phyloP scores from a whole-genome alignment of 2,888 invertebrate genomes.

The Coleophora deauratella region DNA sequence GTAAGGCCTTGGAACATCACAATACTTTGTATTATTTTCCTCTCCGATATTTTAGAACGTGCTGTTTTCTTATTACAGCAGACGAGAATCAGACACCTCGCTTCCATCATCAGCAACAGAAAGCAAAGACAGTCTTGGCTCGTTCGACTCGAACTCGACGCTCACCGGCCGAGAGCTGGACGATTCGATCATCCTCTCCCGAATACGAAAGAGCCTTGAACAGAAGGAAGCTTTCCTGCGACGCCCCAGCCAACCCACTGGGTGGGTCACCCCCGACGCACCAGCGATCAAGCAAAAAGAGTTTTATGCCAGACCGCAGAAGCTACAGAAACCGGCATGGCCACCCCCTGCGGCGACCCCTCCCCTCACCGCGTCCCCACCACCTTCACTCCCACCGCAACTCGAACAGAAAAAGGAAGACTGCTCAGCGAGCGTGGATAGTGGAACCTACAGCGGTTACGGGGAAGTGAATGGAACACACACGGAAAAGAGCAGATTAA shows the following conservation, averaged over 20 bases:
- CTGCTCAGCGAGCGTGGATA: slow-evolving; percentile 62
- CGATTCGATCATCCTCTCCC: slow-evolving; percentile 82
- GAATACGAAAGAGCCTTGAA: slow-evolving; percentile 88
- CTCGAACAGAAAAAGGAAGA: slow-evolving; percentile 56
- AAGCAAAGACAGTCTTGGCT: slow-evolving; percentile 80
- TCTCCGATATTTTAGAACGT: background rate
- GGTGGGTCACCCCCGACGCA: slow-evolving; percentile 70
- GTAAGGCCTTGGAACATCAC: too few relatives aligned
- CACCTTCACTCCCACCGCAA: slow-evolving; percentile 41
- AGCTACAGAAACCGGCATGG: slow-evolving; percentile 81
- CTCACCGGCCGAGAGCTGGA: slow-evolving; percentile 79
- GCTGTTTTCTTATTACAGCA: slow-evolving; percentile 33
- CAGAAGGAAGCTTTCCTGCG: slow-evolving; percentile 92
- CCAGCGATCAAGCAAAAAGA: slow-evolving; percentile 77
- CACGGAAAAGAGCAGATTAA: slow-evolving; percentile 47
- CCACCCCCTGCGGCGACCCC: slow-evolving; percentile 73
- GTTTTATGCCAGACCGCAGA: slow-evolving; percentile 86
- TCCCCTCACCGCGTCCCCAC: slow-evolving; percentile 76
- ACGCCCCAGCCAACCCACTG: slow-evolving; percentile 79
- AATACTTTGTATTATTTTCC: too few relatives aligned
- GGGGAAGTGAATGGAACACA: slow-evolving; percentile 60
- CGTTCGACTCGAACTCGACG: slow-evolving; percentile 80
- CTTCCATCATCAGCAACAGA: slow-evolving; percentile 77
- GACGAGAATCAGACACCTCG: slow-evolving; percentile 76
- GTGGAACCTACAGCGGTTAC: slow-evolving; percentile 61